Conservation (phyloP, 2,113 vertebrate genomes). For the Globicephala melas region DNA sequence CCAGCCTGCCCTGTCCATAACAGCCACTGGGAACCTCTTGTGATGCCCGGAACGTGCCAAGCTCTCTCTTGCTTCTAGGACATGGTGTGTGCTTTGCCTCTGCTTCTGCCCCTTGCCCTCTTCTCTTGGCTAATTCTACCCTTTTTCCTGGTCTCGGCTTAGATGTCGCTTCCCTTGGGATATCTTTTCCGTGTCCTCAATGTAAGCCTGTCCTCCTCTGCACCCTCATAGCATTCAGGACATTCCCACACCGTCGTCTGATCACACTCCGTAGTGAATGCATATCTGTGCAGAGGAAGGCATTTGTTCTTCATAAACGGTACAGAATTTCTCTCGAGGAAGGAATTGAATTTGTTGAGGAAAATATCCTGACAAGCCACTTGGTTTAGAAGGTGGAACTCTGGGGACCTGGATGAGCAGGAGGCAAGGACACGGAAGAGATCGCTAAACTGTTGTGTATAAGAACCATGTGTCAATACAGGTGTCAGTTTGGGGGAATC, state of each 20-base stretch:
- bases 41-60: background rate
- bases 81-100: background rate
- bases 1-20: background rate
- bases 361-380: background rate
- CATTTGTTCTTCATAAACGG: background rate
- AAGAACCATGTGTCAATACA: background rate
- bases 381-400: background rate
- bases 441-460: background rate
- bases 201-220: background rate
- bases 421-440: background rate
- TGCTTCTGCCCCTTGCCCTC: background rate
- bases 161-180: background rate
- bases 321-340: background rate
- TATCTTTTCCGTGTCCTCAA: background rate
- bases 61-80: background rate
- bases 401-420: background rate
- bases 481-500: background rate
- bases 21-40: too few relatives aligned
- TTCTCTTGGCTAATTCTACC: background rate
- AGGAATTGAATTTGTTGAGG: background rate
- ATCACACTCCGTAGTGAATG: background rate
- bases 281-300: background rate
- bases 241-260: background rate
- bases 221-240: rapidly evolving
- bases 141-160: background rate